phyloP scores from a whole-genome alignment of 2,888 invertebrate genomes.

The Geophilus truncorum region DNA sequence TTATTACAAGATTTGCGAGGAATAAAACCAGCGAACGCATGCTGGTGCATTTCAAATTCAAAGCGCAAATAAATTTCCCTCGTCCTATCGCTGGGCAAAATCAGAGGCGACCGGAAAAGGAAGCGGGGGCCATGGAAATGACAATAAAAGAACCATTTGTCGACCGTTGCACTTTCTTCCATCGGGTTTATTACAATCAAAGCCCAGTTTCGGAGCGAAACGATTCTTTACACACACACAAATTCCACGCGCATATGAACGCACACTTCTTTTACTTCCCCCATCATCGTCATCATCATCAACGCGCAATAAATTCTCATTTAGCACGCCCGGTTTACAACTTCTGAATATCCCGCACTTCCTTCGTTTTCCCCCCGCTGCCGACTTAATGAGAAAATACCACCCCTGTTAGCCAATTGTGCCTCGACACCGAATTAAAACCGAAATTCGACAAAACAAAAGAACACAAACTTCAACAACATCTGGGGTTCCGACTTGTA shows the following conservation, averaged over 20 bases:
- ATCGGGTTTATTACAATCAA: neutral
- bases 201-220: neutral
- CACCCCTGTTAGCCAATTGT: neutral
- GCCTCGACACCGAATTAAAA: too few relatives aligned
- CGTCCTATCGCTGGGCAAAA: neutral
- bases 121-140: neutral
- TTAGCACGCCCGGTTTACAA: neutral
- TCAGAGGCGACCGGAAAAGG: neutral
- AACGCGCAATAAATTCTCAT: slow-evolving; percentile 5
- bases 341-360: neutral
- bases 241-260: neutral
- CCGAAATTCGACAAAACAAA: neutral
- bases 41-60: too few relatives aligned
- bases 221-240: neutral
- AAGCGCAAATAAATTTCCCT: neutral
- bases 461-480: neutral
- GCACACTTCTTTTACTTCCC: neutral
- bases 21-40: too few relatives aligned
- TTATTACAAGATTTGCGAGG: too few relatives aligned
- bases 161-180: neutral
- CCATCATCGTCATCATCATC: too few relatives aligned
- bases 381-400: slow-evolving; percentile 7
- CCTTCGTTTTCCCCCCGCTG: neutral
- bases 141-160: neutral
- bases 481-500: neutral